Evolutionary conservation across 2,113 vertebrate species (phyloP), one percentile per base, ranked within the genome.

Genomic region (Mystacornis crossleyi): DNA sequence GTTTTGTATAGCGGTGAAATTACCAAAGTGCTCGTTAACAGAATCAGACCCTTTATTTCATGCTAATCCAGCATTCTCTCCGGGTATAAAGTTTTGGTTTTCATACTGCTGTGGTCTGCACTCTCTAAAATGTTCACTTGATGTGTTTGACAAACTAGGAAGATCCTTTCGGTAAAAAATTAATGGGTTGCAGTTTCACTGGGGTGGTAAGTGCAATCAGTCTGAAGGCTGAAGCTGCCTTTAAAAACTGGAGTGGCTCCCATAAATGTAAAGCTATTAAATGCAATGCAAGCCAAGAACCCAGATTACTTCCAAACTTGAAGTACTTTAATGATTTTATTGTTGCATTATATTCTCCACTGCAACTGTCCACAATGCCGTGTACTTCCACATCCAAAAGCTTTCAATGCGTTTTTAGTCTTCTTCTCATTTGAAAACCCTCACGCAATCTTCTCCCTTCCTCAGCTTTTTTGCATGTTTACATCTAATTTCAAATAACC

Each of bases 261-360:
- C 95, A 96, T 87, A 95, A 97, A 95, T 87, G 89, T 95, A 97
- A 96, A 96, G 95, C 95, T 89, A 96, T 97, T 96, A 96, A 95
- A 85, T 84, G 90, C 86, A 96, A 80, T 74, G 93, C 89, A 92
- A 96, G 95, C 93, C 96, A 96, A 94, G 92, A 95, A 94, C 88
- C 83, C 90, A 94, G 90, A 94, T 86, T 91, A 91, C 91, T 97
- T 96, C 94, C 91, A 97, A 96, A 97, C 93, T 91, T 58, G 80
- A 95, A 97, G 93, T 90, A 94, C 77, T 95, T 82, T 91, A 97
- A 97, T 97, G 95, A 95, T 96, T 96, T 96, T 95, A 95, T 94
- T 97, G 94, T 96, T 94, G 91, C 92, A 94, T 90, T 97, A 94
- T 81, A 91, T 95, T 95, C 95, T 96, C 67, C 66, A 71, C 83